phyloP scores from a whole-genome alignment of 1,140 invertebrate genomes.

The Drosophila melanica region DNA sequence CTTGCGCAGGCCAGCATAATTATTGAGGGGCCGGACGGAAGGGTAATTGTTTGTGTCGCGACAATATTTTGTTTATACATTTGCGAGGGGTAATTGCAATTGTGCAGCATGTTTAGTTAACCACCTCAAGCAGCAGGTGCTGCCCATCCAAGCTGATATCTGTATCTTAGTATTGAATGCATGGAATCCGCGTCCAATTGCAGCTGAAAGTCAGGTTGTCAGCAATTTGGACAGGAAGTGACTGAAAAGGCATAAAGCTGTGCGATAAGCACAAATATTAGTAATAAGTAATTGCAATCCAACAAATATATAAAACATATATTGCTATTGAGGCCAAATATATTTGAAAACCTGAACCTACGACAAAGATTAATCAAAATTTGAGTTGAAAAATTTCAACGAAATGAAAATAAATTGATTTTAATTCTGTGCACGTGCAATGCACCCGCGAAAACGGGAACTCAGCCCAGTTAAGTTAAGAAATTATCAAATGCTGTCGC shows the following conservation, averaged over 20 bases:
- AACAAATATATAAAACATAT: too few relatives aligned
- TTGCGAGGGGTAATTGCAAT: constrained; percentile 37
- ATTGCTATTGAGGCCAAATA: not conserved
- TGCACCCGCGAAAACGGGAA: constrained; percentile 45
- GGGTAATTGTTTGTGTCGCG: constrained; percentile 29
- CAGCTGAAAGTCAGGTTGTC: too few relatives aligned
- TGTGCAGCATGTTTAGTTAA: constrained; percentile 28
- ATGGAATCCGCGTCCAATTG: too few relatives aligned
- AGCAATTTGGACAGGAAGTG: too few relatives aligned
- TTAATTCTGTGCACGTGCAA: constrained; percentile 71
- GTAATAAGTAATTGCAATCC: not conserved
- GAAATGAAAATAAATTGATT: constrained; percentile 61
- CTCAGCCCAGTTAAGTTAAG: constrained; percentile 40
- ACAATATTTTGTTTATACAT: constrained; percentile 49
- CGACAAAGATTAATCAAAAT: not conserved
- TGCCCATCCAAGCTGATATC: constrained; percentile 1
- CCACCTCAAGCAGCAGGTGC: constrained; percentile 17
- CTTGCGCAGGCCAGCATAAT: too few relatives aligned
- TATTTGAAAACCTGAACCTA: not conserved
- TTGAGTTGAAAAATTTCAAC: constrained; percentile 28
- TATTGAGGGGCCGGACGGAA: too few relatives aligned
- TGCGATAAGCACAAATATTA: too few relatives aligned
- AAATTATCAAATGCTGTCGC: not conserved
- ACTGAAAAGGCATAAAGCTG: too few relatives aligned
- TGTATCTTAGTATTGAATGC: not conserved